Evolutionary conservation across 2,113 vertebrate species (phyloP), one percentile per base, ranked within the genome.

Genomic region (Asarcornis scutulata): DNA sequence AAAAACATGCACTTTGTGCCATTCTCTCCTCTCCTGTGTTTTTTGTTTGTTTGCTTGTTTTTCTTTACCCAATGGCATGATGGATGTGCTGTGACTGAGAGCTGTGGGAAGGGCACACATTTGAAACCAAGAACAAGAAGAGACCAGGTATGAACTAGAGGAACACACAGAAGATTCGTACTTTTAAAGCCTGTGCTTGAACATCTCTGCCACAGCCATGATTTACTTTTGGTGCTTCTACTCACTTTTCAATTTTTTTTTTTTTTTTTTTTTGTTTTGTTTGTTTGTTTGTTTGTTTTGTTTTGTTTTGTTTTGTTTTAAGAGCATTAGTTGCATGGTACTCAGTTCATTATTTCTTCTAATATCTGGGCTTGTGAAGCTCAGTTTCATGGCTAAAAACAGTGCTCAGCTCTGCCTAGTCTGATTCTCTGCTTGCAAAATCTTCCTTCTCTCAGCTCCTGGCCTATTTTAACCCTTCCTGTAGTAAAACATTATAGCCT

Each of bases 401-500:
- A 1, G 5, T 48, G 58, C 60, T 89, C 27, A 71, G 50, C 29
- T 53, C 38, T 59, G 23, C 32, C 63, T 80, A 3, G 15, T 64
- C 25, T 40, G 46, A 10, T 17, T 75, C 44, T 88, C 34, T 66
- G 36, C 52, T 88, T 83, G 71, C 80, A 72, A 75, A 60, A 84
- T 64, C 17, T 69, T 64, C 20, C 38, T 91, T 74, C 59, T 62
- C 73, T 80, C 91, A 56, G 31, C 56, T 73, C 31, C 59, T 80
- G 69, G 88, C 77, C 87, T 59, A 36, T 87, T 69, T 82, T 91
- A 96, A 94, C 77, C 96, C 80, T 92, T 95, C 89, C 73, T 78
- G 79, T 83, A 72, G 76, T 95, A 93, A 92, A 94, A 90, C 83
- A 86, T 88, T 82, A 89, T 88, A 83, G 92, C 77, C 86, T 74